A percentile compares a stretch with the other conserved stretches of the same genome.
Conservation (phyloP, 2,888 invertebrate species). For the Conistra vaccinii region DNA sequence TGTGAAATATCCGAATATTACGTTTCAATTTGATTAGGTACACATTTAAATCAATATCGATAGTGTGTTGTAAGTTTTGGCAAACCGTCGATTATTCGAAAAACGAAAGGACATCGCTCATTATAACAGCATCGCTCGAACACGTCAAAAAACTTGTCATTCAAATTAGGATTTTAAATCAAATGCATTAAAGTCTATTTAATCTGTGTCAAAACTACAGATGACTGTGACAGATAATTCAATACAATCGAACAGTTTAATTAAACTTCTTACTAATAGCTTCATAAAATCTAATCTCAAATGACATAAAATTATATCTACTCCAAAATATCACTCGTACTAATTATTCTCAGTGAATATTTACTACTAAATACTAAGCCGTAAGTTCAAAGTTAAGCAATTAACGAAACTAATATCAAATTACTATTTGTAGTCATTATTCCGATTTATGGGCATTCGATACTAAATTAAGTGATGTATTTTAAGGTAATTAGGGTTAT, state of each 20-base stretch:
- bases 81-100: too few relatives aligned
- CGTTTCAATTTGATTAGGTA: too few relatives aligned
- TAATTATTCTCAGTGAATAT: conserved; percentile 3
- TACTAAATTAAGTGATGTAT: conserved; percentile 2
- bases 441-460: conserved; percentile 48
- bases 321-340: not conserved
- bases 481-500: conserved; percentile 44
- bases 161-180: too few relatives aligned
- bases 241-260: not conserved
- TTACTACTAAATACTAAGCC: conserved; percentile 2
- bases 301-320: not conserved
- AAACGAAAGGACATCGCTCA: too few relatives aligned
- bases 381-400: conserved; percentile 26
- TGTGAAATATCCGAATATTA: too few relatives aligned
- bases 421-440: conserved; percentile 27
- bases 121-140: too few relatives aligned
- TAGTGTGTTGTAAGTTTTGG: too few relatives aligned
- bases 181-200: too few relatives aligned
- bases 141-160: too few relatives aligned
- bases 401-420: conserved; percentile 29
- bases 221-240: not conserved
- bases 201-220: not conserved
- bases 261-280: not conserved
- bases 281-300: conserved; percentile 7
- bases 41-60: too few relatives aligned